phyloP scores from a whole-genome alignment of 1,140 invertebrate genomes.

The Augochlora pura region DNA sequence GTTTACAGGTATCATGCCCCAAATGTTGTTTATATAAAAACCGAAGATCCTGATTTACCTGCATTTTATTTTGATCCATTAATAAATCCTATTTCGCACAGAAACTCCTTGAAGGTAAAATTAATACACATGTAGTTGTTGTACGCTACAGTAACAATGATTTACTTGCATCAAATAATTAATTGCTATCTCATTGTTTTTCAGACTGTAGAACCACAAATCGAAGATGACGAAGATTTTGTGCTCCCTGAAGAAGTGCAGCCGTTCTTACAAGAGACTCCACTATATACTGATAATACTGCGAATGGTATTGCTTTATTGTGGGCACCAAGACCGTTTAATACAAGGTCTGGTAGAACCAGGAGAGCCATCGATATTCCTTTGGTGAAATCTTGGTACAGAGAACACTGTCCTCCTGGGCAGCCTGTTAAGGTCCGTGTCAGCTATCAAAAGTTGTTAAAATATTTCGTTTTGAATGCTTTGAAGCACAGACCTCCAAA shows the following conservation, averaged over 20 bases:
- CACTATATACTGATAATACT: slow-evolving; percentile 98
- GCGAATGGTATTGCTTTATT: slow-evolving; percentile 99
- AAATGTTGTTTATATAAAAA: slow-evolving; percentile 99
- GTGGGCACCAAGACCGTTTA: slow-evolving; percentile 99
- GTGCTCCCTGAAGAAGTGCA: slow-evolving; percentile 93
- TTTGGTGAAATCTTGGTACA: slow-evolving; percentile 98
- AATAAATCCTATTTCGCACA: slow-evolving; percentile 99
- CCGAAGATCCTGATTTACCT: slow-evolving; percentile 99
- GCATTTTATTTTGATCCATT: slow-evolving; percentile 99
- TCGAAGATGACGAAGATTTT: slow-evolving; percentile 98
- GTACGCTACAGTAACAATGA: neutral
- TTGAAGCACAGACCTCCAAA: slow-evolving; percentile 98
- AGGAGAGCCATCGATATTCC: slow-evolving; percentile 98
- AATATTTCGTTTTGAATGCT: slow-evolving; percentile 99
- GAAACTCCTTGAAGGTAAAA: slow-evolving; percentile 90
- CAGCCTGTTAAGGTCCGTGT: slow-evolving; percentile 99
- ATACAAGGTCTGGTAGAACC: slow-evolving; percentile 93
- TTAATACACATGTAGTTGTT: neutral
- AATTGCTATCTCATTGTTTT: slow-evolving; percentile 26
- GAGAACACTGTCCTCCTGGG: slow-evolving; percentile 98
- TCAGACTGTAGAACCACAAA: slow-evolving; percentile 89
- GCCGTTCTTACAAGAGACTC: slow-evolving; percentile 96
- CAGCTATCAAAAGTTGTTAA: slow-evolving; percentile 99
- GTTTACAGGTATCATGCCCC: slow-evolving; percentile 96
- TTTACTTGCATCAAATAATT: neutral